Conservation (phyloP, 2,888 invertebrate genomes). For the Monopis laevigella region DNA sequence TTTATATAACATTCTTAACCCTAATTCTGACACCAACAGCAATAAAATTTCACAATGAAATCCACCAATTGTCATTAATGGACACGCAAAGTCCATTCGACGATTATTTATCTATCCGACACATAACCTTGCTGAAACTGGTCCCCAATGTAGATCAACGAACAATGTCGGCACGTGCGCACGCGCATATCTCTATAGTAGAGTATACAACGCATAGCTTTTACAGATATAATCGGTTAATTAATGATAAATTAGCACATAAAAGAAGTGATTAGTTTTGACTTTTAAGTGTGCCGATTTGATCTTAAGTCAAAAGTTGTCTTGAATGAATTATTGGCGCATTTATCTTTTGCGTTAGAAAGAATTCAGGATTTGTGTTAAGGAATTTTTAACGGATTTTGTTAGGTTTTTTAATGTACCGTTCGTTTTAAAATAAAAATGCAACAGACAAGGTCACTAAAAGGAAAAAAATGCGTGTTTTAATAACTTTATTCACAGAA, state of each 20-base stretch:
- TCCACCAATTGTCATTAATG: slow-evolving; percentile 5
- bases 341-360: too few species aligned
- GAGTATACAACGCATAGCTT: neutral
- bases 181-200: slow-evolving; percentile 6
- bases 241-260: slow-evolving; percentile 11
- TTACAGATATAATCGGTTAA: slow-evolving; percentile 10
- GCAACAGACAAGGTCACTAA: too few species aligned
- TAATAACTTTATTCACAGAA: too few species aligned
- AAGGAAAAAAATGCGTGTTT: too few species aligned
- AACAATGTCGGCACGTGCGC: slow-evolving; percentile 32
- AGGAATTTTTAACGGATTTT: too few species aligned
- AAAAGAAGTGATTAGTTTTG: slow-evolving; percentile 9
- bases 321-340: slow-evolving; percentile 6
- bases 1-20: neutral
- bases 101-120: slow-evolving; percentile 1
- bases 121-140: slow-evolving; percentile 28
- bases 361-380: too few species aligned
- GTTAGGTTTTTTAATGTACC: too few species aligned
- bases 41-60: slow-evolving; percentile 5
- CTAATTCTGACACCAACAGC: neutral
- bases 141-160: slow-evolving; percentile 42
- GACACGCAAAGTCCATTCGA: slow-evolving; percentile 2
- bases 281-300: slow-evolving; percentile 6
- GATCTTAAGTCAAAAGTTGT: slow-evolving; percentile 8
- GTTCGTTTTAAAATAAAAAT: too few species aligned